Percentiles rank a stretch among this genome's conserved stretches.
Conservation (phyloP, 2,888 invertebrate species). For the Muscina levida region DNA sequence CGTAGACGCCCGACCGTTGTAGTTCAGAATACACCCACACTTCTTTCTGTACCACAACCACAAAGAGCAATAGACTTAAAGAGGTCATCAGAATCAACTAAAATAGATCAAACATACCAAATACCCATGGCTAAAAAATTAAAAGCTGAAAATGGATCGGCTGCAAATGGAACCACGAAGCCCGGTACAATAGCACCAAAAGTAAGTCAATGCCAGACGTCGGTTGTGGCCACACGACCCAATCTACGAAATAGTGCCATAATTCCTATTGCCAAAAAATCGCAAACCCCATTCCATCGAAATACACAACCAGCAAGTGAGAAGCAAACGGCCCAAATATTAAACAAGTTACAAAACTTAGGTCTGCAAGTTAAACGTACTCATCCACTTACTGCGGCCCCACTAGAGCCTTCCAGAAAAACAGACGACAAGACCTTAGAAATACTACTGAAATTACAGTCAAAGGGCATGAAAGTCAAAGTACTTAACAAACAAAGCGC, state of each 20-base stretch:
- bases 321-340: slow-evolving; percentile 68
- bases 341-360: slow-evolving; percentile 74
- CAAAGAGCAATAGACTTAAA: background rate
- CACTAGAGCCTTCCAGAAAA: background rate
- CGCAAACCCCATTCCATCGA: slow-evolving; percentile 13
- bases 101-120: too few relatives aligned
- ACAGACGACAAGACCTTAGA: slow-evolving; percentile 65
- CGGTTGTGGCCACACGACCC: background rate
- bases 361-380: slow-evolving; percentile 74
- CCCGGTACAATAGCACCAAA: background rate
- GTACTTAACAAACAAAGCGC: slow-evolving; percentile 58
- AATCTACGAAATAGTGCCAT: slow-evolving; percentile 9
- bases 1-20: too few relatives aligned
- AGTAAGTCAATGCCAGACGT: background rate
- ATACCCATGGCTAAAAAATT: background rate
- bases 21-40: background rate
- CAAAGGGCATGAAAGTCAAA: slow-evolving; percentile 73
- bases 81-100: too few relatives aligned
- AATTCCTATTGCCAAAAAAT: background rate
- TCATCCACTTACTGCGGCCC: slow-evolving; percentile 16
- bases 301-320: slow-evolving; percentile 46
- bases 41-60: background rate
- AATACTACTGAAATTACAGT: slow-evolving; percentile 73
- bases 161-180: background rate
- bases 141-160: background rate